Evolutionary conservation across 2,113 vertebrate genomes (phyloP).

Genomic region (Xenopus tropicalis): DNA sequence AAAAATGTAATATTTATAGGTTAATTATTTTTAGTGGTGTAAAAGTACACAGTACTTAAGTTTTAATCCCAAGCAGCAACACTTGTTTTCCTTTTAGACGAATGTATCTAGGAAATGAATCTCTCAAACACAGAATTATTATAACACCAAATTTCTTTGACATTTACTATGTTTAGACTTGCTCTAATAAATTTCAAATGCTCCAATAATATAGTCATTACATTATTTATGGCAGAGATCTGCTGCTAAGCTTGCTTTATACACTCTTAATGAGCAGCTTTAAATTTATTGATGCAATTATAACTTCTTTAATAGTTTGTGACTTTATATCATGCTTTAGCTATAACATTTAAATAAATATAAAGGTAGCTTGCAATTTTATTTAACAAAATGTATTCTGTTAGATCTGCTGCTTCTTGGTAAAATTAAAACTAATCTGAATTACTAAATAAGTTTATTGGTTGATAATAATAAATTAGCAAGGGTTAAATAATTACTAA

Average conservation of each 20-base stretch:
- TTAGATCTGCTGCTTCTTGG: too few species aligned
- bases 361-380: not conserved
- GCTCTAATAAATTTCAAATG: not conserved
- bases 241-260: conserved; percentile 6
- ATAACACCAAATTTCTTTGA: not conserved
- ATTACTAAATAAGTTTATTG: too few species aligned
- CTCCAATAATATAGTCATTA: conserved; percentile 6
- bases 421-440: too few species aligned
- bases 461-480: too few species aligned
- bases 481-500: too few species aligned
- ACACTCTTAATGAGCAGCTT: conserved; percentile 3
- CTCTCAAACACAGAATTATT: not conserved
- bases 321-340: not conserved
- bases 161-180: not conserved
- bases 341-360: not conserved
- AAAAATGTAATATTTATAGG: too few species aligned
- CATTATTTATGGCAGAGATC: not conserved
- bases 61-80: too few species aligned
- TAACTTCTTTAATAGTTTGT: not conserved
- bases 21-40: too few species aligned
- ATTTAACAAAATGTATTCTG: too few species aligned
- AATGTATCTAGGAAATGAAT: not conserved
- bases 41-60: too few species aligned
- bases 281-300: conserved; percentile 6
- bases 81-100: too few species aligned